phyloP scores from a whole-genome alignment of 2,113 vertebrate species.

The Scalopus aquaticus region DNA sequence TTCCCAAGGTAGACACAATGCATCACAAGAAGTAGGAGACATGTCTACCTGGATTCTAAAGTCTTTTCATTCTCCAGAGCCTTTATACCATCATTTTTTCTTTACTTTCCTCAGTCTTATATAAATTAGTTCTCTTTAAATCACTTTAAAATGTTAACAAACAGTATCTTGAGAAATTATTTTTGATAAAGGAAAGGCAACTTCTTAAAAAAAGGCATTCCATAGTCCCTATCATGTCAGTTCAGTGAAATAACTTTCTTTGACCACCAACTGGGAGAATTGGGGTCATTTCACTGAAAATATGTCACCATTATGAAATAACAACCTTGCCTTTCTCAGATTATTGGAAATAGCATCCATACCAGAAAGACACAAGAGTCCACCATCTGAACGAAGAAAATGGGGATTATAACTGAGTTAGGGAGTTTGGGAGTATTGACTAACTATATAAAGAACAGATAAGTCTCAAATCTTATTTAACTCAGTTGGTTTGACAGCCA shows the following conservation, averaged over 20 bases:
- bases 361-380: neutral
- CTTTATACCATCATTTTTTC: neutral
- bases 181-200: constrained; percentile 6
- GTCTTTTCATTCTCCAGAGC: neutral
- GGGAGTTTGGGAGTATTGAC: neutral
- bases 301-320: neutral
- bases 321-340: neutral
- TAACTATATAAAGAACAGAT: neutral
- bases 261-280: neutral
- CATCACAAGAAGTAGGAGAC: neutral
- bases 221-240: neutral
- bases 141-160: constrained; percentile 36
- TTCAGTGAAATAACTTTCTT: constrained; percentile 11
- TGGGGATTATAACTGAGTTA: neutral
- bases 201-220: constrained; percentile 10
- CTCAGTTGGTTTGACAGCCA: neutral
- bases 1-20: neutral
- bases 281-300: neutral
- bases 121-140: constrained; percentile 45
- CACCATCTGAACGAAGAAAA: constrained; percentile 12
- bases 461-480: constrained; percentile 34
- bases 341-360: neutral
- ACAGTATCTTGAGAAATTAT: constrained; percentile 30
- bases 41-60: neutral
- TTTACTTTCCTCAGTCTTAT: constrained; percentile 13